Conservation (phyloP, 2,888 invertebrate species). For the Drosophila nr. medialis region DNA sequence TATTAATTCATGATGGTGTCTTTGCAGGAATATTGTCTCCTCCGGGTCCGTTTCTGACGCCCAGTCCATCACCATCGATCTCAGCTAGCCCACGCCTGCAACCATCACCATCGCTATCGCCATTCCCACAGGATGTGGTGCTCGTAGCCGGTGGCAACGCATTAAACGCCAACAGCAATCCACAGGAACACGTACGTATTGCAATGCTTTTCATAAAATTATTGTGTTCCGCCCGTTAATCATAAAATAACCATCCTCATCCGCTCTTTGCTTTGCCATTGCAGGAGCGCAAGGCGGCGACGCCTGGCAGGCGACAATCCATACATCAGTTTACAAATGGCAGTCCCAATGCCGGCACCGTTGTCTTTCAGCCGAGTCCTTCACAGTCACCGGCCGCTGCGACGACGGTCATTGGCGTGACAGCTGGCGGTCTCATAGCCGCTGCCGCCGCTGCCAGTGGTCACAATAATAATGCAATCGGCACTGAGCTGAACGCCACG, state of each 20-base stretch:
- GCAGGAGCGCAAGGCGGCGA: constrained; percentile 85
- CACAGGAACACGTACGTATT: constrained; percentile 83
- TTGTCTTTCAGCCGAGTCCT: constrained; percentile 85
- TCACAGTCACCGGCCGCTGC: constrained; percentile 85
- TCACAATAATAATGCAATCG: constrained; percentile 74
- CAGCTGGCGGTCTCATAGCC: constrained; percentile 80
- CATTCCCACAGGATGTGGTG: constrained; percentile 85
- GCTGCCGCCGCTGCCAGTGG: constrained; percentile 54
- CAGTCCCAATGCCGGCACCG: constrained; percentile 85
- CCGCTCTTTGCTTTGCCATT: constrained; percentile 1
- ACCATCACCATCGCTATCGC: constrained; percentile 85
- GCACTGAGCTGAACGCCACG: constrained; percentile 85
- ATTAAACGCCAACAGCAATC: constrained; percentile 83
- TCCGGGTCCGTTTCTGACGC: constrained; percentile 86
- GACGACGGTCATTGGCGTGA: constrained; percentile 84
- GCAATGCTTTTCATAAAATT: background rate
- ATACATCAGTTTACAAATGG: constrained; percentile 85
- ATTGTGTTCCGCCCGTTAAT: background rate
- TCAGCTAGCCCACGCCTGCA: constrained; percentile 85
- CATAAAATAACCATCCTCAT: constrained; percentile 10
- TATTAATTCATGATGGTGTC: constrained; percentile 33
- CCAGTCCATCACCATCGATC: constrained; percentile 85
- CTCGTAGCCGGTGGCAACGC: constrained; percentile 84
- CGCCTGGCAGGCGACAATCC: constrained; percentile 85
- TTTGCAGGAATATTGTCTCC: constrained; percentile 85